A percentile compares a stretch with the other conserved stretches of the same genome.
phyloP scores from a whole-genome alignment of 2,888 invertebrate species.

The Leptopilina drosophilae region DNA sequence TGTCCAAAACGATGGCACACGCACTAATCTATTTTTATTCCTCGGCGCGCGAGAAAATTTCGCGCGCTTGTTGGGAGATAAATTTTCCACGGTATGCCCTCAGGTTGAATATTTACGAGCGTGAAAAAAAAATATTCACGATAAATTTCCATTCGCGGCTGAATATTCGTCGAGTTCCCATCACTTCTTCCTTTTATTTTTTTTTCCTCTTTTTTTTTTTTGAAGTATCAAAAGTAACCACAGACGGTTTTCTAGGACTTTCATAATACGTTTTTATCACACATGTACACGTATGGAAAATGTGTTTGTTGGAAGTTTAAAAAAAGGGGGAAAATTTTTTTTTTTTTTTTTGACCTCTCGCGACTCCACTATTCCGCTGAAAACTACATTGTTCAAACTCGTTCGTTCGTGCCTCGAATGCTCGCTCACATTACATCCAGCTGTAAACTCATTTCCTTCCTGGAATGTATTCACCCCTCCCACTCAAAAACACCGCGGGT shows the following conservation, averaged over 20 bases:
- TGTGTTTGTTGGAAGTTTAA: not conserved
- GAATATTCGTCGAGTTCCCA: slow-evolving; percentile 31
- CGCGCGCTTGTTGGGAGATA: slow-evolving; percentile 22
- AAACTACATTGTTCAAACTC: slow-evolving; percentile 34
- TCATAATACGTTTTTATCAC: slow-evolving; percentile 1
- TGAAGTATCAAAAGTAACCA: slow-evolving; percentile 10
- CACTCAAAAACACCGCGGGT: slow-evolving; percentile 21
- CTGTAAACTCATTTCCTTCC: slow-evolving; percentile 34
- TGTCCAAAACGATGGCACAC: slow-evolving; percentile 27
- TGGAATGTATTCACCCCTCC: slow-evolving; percentile 34
- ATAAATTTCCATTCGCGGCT: slow-evolving; percentile 26
- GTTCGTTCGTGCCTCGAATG: slow-evolving; percentile 28
- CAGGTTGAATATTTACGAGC: slow-evolving; percentile 25
- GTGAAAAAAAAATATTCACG: slow-evolving; percentile 15
- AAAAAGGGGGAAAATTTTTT: not conserved
- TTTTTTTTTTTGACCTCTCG: slow-evolving; percentile 1
- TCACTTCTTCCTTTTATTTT: not conserved
- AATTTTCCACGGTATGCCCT: slow-evolving; percentile 32
- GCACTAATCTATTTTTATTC: slow-evolving; percentile 35
- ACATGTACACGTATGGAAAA: not conserved
- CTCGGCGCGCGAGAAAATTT: slow-evolving; percentile 18
- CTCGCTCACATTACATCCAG: slow-evolving; percentile 32
- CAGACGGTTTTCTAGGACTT: slow-evolving; percentile 4
- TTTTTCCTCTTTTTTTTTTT: not conserved
- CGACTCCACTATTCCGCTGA: slow-evolving; percentile 11